Evolutionary conservation across 2,797 vertebrate species (phyloP).

Genomic region (Kryptopterus vitreolus): DNA sequence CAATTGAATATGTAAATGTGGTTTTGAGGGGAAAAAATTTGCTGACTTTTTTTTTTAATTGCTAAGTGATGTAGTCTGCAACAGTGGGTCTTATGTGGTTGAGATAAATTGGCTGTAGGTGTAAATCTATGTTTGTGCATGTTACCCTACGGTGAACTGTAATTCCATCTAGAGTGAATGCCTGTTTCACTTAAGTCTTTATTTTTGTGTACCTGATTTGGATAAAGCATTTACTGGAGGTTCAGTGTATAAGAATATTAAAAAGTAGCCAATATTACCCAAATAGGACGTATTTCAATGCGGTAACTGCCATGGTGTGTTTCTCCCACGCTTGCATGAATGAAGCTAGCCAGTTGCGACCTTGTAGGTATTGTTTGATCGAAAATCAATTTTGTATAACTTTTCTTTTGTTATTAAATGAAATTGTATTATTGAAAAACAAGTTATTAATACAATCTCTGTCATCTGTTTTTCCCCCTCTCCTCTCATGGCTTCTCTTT

Average conservation of each 20-base stretch:
- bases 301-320: neutral
- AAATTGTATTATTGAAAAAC: too few species aligned
- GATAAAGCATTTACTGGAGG: neutral
- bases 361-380: neutral
- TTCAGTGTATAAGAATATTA: neutral
- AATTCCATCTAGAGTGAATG: neutral
- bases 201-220: neutral
- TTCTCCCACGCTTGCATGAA: neutral
- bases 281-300: neutral
- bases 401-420: too few species aligned
- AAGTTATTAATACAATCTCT: neutral
- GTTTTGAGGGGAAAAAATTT: too few species aligned
- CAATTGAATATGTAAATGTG: too few species aligned
- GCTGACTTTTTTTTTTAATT: too few species aligned
- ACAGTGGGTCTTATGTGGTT: too few species aligned
- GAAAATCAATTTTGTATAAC: neutral
- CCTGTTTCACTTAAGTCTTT: neutral
- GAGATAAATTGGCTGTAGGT: neutral
- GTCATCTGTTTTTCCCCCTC: neutral
- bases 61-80: too few species aligned
- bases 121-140: neutral
- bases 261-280: neutral
- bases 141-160: neutral
- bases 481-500: too few species aligned
- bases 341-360: neutral